A percentile compares a stretch with the other conserved stretches of the same genome.
Conservation (phyloP, 2,113 vertebrate genomes). For the Seriola rivoliana region DNA sequence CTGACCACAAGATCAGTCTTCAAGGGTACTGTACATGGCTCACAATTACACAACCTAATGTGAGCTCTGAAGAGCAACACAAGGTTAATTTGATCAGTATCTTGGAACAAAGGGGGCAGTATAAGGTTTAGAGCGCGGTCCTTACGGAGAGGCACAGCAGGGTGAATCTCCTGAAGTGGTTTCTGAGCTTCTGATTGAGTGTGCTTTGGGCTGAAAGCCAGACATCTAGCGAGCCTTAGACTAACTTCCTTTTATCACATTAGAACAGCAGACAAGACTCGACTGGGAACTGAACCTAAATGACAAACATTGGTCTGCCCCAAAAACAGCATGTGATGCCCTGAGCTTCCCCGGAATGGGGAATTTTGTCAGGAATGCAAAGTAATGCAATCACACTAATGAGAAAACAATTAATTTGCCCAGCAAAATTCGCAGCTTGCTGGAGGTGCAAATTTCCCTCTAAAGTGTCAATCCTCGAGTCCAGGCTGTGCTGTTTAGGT, state of each 20-base stretch:
- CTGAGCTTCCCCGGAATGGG: conserved; percentile 57
- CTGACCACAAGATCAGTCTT: conserved; percentile 33
- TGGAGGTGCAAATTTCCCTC: background rate
- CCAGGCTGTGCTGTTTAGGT: background rate
- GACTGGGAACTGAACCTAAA: conserved; percentile 68
- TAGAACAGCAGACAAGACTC: conserved; percentile 69
- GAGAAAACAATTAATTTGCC: conserved; percentile 72
- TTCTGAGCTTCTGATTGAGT: conserved; percentile 66
- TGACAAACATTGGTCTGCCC: conserved; percentile 73
- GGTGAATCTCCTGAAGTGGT: conserved; percentile 55
- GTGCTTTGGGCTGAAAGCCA: conserved; percentile 57
- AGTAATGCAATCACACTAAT: conserved; percentile 80
- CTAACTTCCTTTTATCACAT: conserved; percentile 78
- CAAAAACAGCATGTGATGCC: conserved; percentile 78
- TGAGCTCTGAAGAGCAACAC: conserved; percentile 30
- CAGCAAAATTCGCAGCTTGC: conserved; percentile 31
- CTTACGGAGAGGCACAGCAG: conserved; percentile 23
- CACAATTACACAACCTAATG: conserved; percentile 40
- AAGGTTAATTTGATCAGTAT: conserved; percentile 60
- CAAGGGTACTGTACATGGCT: conserved; percentile 16
- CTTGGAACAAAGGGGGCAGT: conserved; percentile 24
- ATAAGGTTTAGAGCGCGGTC: conserved; percentile 1
- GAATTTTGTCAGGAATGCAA: conserved; percentile 74
- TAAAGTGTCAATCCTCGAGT: conserved; percentile 24
- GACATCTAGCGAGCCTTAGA: conserved; percentile 64